phyloP scores from a whole-genome alignment of 2,888 invertebrate genomes.

The Drosophila demipolita region DNA sequence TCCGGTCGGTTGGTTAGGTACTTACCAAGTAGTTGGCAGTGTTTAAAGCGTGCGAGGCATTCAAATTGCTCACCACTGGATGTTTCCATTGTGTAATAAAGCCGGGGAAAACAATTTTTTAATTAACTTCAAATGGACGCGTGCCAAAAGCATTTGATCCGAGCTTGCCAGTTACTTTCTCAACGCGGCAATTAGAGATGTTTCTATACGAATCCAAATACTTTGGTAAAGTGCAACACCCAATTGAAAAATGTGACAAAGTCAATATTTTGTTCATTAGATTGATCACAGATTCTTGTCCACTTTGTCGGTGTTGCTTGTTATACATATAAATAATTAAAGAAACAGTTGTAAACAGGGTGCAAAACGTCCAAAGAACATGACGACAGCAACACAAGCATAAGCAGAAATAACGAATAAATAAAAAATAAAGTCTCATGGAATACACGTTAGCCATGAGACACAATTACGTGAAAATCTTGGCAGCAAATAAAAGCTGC shows the following conservation, averaged over 20 bases:
- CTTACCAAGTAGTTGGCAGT: slow-evolving; percentile 11
- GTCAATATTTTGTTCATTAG: slow-evolving; percentile 61
- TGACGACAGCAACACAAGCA: slow-evolving; percentile 43
- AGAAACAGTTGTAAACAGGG: slow-evolving; percentile 76
- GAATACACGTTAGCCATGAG: slow-evolving; percentile 80
- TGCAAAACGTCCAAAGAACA: slow-evolving; percentile 66
- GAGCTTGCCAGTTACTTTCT: slow-evolving; percentile 59
- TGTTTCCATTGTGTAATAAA: slow-evolving; percentile 55
- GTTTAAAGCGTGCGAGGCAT: slow-evolving; percentile 66
- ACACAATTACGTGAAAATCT: slow-evolving; percentile 75
- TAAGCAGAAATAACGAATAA: slow-evolving; percentile 16
- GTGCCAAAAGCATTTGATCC: slow-evolving; percentile 53
- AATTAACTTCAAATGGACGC: slow-evolving; percentile 62
- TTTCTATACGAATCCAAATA: background rate
- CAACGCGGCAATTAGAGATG: slow-evolving; percentile 4
- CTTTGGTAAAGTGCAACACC: slow-evolving; percentile 31
- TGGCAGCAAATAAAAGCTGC: slow-evolving; percentile 78
- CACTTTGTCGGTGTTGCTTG: slow-evolving; percentile 73
- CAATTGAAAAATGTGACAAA: slow-evolving; percentile 42
- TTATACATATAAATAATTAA: slow-evolving; percentile 75
- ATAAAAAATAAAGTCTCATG: slow-evolving; percentile 65
- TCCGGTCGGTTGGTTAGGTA: slow-evolving; percentile 27
- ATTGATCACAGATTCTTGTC: slow-evolving; percentile 68
- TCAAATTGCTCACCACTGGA: slow-evolving; percentile 71
- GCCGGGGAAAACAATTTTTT: slow-evolving; percentile 53